A percentile compares a stretch with the other conserved stretches of the same genome.
phyloP scores from a whole-genome alignment of 1,140 invertebrate species.

The Drosophila elegans region DNA sequence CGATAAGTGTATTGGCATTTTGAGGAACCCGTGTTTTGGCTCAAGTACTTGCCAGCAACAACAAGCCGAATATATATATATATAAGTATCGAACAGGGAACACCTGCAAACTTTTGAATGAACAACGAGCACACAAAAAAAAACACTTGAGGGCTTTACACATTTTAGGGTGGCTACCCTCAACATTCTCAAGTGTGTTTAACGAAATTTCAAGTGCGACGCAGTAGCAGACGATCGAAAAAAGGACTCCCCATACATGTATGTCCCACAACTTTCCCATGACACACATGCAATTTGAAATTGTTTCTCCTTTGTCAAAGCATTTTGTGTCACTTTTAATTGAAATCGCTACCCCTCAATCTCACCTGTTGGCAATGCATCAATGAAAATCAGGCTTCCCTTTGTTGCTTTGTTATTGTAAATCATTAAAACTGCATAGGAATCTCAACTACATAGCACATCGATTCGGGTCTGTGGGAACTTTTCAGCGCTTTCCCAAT shows the following conservation, averaged over 20 bases:
- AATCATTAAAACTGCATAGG: constrained; percentile 74
- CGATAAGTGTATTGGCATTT: constrained; percentile 78
- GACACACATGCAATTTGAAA: constrained; percentile 76
- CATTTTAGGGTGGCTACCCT: constrained; percentile 63
- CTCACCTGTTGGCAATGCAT: constrained; percentile 74
- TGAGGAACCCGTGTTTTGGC: constrained; percentile 64
- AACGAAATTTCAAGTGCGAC: constrained; percentile 72
- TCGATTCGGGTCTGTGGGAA: constrained; percentile 54
- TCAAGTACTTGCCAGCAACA: constrained; percentile 61
- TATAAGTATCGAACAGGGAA: constrained; percentile 62
- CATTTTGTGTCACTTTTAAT: constrained; percentile 79
- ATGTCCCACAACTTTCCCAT: constrained; percentile 67
- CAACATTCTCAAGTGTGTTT: constrained; percentile 56
- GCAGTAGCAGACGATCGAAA: constrained; percentile 39
- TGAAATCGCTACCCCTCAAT: constrained; percentile 65
- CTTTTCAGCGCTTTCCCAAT: constrained; percentile 67
- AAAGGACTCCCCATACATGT: constrained; percentile 21
- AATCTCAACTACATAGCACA: constrained; percentile 23
- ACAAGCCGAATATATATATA: constrained; percentile 30
- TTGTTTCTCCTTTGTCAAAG: constrained; percentile 75
- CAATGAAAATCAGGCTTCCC: constrained; percentile 51
- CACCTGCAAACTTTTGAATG: constrained; percentile 80
- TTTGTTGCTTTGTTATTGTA: constrained; percentile 78
- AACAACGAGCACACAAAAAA: constrained; percentile 24
- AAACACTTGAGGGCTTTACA: constrained; percentile 77